Evolutionary conservation across 2,888 invertebrate species (phyloP), one percentile per base, ranked within the genome.

Genomic region (Nycteola revayana): DNA sequence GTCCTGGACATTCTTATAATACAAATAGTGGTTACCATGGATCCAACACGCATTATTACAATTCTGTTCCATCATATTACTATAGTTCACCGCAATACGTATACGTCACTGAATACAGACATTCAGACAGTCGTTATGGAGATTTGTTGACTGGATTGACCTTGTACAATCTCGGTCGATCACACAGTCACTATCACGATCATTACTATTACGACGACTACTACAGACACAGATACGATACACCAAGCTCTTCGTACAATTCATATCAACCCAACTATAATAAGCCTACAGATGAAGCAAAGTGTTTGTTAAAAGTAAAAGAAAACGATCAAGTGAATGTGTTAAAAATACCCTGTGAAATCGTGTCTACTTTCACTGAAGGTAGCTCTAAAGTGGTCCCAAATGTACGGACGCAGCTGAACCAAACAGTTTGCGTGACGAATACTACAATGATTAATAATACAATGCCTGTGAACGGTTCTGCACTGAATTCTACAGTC

Each of bases 161-260:
- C 7, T 57, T 87, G 20, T 87, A 88, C 39, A 86, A 88, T 42
- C 62, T 86, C 50, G 83, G 81, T 1, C 75, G 87, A 6, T 84
- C 87, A 1, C 71, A 82, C 32, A 69, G 57, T 28, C 63, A 80
- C 42, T 61, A 83, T 36, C 56, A 79, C 21, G 56, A 77, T 18
- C 70, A 80, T 44, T 84, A 86, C 44, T 86, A 87, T 35, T 58
- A 78, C 22, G 87, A 88, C 33, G 80, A 85, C 47, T 86, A 85
- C 42, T 85, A 86, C 29, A 70, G 72, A 40, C 58, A 50, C 1
- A 67, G 80, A 40, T 76, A 83, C 36, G 37, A 58, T n/a, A 47
- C 57, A n/a, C 44, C 49, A 0, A 39, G 36, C 6, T 52, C 51
- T 27, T 44, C 50, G 1, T 28, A 28, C 7, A 35, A 49, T 26